Conservation (phyloP, 64 coral and sea anemone species). For the Montipora foliosa region DNA sequence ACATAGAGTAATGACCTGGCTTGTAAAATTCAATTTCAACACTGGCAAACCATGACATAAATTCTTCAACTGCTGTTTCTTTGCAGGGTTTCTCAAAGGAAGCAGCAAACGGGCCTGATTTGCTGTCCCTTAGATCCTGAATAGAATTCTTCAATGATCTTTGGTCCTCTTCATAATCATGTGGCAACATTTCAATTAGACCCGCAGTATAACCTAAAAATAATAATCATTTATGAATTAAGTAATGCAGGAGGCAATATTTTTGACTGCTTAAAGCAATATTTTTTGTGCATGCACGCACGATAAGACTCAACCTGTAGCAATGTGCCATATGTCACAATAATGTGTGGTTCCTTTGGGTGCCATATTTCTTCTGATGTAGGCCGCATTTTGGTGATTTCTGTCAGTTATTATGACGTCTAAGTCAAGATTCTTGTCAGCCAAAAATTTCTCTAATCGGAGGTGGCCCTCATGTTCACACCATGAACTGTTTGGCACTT, state of each 20-base stretch:
- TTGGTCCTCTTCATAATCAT: constrained; percentile 1
- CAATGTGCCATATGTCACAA: background rate
- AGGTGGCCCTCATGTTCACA: constrained; percentile 20
- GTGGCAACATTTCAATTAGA: background rate
- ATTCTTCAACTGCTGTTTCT: constrained; percentile 24
- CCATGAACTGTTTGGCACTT: constrained; percentile 44
- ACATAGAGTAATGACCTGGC: too few species aligned
- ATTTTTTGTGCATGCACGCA: background rate
- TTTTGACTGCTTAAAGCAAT: background rate
- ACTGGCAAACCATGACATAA: background rate
- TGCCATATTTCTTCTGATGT: too few species aligned
- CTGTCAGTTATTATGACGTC: constrained; percentile 28
- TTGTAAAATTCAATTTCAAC: too few species aligned
- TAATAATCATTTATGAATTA: background rate
- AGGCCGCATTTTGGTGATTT: background rate
- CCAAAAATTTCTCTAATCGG: background rate
- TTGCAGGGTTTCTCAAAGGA: constrained; percentile 39
- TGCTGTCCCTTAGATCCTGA: background rate
- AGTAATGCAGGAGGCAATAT: too few species aligned
- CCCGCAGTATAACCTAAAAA: background rate
- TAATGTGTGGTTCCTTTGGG: too few species aligned
- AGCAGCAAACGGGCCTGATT: background rate
- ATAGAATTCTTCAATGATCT: constrained; percentile 15
- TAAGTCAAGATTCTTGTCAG: background rate
- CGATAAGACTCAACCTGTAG: background rate